phyloP scores from a whole-genome alignment of 2,113 vertebrate species.

The Empidonax alnorum region DNA sequence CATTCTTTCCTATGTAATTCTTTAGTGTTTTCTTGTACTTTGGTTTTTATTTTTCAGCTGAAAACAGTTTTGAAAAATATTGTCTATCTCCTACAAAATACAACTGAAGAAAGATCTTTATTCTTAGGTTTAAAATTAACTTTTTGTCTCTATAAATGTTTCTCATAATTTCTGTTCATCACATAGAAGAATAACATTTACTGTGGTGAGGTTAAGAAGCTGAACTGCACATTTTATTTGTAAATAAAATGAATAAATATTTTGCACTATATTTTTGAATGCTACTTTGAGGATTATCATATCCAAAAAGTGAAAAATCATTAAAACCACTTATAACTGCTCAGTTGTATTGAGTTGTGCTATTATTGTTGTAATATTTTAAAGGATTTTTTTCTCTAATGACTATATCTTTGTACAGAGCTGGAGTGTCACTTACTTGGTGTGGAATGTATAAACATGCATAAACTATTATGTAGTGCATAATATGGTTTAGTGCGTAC shows the following conservation, averaged over 20 bases:
- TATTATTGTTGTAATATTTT: background rate
- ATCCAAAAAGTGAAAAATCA: conserved; percentile 33
- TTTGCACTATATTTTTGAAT: conserved; percentile 70
- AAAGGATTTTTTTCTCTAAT: background rate
- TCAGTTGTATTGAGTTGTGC: conserved; percentile 37
- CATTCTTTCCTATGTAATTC: conserved; percentile 54
- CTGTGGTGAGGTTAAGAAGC: background rate
- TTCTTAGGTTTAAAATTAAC: conserved; percentile 18
- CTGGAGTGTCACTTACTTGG: background rate
- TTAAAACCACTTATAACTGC: conserved; percentile 54
- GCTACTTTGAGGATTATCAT: conserved; percentile 25
- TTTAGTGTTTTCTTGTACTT: conserved; percentile 61
- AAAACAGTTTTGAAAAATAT: background rate
- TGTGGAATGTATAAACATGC: background rate
- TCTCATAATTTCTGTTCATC: conserved; percentile 7
- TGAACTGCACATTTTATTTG: conserved; percentile 46
- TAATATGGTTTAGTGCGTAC: background rate
- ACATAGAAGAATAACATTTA: background rate
- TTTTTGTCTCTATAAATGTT: conserved; percentile 27
- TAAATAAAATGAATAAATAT: conserved; percentile 69
- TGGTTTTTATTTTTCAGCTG: background rate
- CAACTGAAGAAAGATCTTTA: conserved; percentile 1
- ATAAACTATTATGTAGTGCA: background rate
- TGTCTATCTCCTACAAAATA: background rate
- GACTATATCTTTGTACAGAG: background rate